phyloP scores from a whole-genome alignment of 2,113 vertebrate genomes.

The Gavialis gangeticus region DNA sequence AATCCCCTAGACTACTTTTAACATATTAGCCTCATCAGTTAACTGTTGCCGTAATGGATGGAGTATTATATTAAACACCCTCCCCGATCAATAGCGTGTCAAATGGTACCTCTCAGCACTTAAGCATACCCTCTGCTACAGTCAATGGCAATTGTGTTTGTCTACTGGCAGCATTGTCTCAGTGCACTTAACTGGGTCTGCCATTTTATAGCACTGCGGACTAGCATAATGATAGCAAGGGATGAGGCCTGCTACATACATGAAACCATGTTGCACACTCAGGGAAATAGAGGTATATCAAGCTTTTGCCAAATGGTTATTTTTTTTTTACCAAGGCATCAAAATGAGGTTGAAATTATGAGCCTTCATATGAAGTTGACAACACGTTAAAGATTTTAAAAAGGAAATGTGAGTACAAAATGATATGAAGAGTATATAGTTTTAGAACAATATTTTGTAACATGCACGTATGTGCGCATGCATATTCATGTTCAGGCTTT shows the following conservation, averaged over 20 bases:
- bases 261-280: neutral
- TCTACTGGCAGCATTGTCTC: neutral
- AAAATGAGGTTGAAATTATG: neutral
- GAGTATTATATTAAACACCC: neutral
- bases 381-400: neutral
- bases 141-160: neutral
- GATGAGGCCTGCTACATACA: neutral
- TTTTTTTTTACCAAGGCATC: neutral
- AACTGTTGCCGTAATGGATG: neutral
- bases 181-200: neutral
- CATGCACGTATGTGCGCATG: neutral
- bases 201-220: neutral
- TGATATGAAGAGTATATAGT: neutral
- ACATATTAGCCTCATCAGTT: accelerated
- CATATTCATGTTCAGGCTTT: neutral
- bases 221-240: neutral
- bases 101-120: neutral
- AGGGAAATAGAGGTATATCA: neutral
- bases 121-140: neutral
- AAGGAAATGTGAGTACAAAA: neutral
- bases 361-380: neutral
- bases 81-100: neutral
- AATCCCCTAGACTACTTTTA: neutral
- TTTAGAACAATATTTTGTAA: neutral
- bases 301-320: neutral